Conservation (phyloP, 2,113 vertebrate genomes). For the Chaetodon trifascialis region DNA sequence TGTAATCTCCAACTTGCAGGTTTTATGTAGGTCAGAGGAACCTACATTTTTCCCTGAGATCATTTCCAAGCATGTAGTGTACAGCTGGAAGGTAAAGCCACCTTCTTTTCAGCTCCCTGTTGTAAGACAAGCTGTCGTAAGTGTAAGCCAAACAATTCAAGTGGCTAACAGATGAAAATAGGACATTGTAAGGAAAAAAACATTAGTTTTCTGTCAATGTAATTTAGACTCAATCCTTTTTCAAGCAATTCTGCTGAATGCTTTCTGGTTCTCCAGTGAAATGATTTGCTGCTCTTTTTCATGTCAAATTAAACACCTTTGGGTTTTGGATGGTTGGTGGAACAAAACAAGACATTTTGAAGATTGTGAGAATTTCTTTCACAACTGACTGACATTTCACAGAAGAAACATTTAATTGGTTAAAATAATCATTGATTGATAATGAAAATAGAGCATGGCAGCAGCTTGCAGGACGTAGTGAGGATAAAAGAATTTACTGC, state of each 20-base stretch:
- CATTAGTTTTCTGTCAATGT: not conserved
- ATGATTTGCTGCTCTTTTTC: not conserved
- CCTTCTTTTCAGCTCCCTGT: not conserved
- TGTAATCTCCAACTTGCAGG: not conserved
- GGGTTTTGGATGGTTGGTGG: not conserved
- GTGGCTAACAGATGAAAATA: not conserved
- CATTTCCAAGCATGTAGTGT: constrained; percentile 13
- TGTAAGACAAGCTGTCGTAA: not conserved
- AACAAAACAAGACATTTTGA: too few relatives aligned
- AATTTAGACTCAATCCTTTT: not conserved
- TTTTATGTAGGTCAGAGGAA: constrained; percentile 38
- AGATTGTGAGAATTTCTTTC: too few relatives aligned
- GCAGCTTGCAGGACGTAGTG: not conserved
- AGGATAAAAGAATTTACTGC: not conserved
- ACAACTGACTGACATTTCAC: too few relatives aligned
- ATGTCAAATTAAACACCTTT: not conserved
- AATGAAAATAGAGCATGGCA: not conserved
- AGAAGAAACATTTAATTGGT: too few relatives aligned
- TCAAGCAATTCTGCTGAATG: not conserved
- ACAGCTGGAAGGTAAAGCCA: not conserved
- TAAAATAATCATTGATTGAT: not conserved
- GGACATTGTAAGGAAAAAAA: not conserved
- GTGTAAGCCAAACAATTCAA: not conserved
- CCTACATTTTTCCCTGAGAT: not conserved
- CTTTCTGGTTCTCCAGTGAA: not conserved